These are phyloP conservation scores for Gila orcuttii DNA, from an alignment of 2,113 vertebrate species.

Conservation along the genomic window DNA sequence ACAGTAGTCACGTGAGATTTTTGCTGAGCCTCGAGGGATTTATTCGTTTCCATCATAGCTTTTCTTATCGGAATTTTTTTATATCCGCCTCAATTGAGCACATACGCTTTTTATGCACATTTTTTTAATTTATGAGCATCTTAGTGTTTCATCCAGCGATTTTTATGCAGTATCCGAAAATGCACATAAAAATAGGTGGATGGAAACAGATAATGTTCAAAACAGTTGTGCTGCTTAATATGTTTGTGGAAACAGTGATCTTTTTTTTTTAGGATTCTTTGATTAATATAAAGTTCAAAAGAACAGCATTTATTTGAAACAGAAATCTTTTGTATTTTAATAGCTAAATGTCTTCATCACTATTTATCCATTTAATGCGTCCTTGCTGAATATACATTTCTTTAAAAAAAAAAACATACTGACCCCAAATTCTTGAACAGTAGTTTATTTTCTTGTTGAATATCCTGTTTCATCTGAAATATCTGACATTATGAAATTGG, in stretches of 20 bases:
- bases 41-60: too few relatives aligned
- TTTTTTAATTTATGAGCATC: too few relatives aligned
- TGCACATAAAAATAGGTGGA: too few relatives aligned
- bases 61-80: too few relatives aligned
- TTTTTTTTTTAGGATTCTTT: neutral
- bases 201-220: neutral
- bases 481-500: neutral
- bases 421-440: neutral
- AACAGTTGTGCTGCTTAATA: neutral
- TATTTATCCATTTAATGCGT: neutral
- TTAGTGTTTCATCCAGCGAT: too few relatives aligned
- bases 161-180: too few relatives aligned
- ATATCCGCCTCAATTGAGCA: too few relatives aligned
- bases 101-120: too few relatives aligned
- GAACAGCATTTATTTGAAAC: neutral
- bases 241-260: neutral
- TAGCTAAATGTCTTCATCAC: neutral
- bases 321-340: neutral
- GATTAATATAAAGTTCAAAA: neutral
- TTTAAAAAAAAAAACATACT: neutral
- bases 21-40: too few relatives aligned
- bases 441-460: neutral
- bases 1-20: too few relatives aligned
- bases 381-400: neutral
- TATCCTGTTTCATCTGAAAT: neutral